These are phyloP conservation scores for Sinopyrophorus schimmeli DNA, from an alignment of 2,888 invertebrate species.

Conservation along the genomic window DNA sequence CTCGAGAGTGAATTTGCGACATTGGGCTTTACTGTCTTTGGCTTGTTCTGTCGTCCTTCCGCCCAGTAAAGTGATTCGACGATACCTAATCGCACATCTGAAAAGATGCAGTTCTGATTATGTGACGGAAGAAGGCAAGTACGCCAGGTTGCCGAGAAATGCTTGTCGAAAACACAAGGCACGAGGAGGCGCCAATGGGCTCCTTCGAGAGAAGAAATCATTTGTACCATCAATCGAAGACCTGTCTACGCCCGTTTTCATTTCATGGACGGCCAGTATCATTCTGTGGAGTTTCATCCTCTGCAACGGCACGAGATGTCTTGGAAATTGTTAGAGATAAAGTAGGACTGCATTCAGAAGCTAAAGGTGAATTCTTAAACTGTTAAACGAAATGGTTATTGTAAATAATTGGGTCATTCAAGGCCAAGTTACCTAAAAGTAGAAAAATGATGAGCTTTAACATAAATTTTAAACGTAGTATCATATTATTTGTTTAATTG, in stretches of 20 bases:
- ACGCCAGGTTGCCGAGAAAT: constrained; percentile 89
- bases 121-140: constrained; percentile 91
- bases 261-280: constrained; percentile 93
- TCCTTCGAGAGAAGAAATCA: constrained; percentile 88
- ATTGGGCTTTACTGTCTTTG: constrained; percentile 88
- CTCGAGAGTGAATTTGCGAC: constrained; percentile 82
- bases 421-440: too few species aligned
- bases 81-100: constrained; percentile 86
- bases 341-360: constrained; percentile 80
- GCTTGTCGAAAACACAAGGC: constrained; percentile 72
- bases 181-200: constrained; percentile 83
- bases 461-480: too few species aligned
- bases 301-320: constrained; percentile 87
- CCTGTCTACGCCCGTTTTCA: constrained; percentile 90
- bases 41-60: constrained; percentile 84
- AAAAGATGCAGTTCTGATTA: constrained; percentile 86
- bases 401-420: too few species aligned
- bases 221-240: constrained; percentile 88
- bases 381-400: not conserved
- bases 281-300: constrained; percentile 95
- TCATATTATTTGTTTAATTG: too few species aligned
- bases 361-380: constrained; percentile 56
- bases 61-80: constrained; percentile 80
- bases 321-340: constrained; percentile 85
- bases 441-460: too few species aligned